A percentile compares a stretch with the other conserved stretches of the same genome.
phyloP scores from a whole-genome alignment of 2,888 invertebrate species.

The Noctua janthina region DNA sequence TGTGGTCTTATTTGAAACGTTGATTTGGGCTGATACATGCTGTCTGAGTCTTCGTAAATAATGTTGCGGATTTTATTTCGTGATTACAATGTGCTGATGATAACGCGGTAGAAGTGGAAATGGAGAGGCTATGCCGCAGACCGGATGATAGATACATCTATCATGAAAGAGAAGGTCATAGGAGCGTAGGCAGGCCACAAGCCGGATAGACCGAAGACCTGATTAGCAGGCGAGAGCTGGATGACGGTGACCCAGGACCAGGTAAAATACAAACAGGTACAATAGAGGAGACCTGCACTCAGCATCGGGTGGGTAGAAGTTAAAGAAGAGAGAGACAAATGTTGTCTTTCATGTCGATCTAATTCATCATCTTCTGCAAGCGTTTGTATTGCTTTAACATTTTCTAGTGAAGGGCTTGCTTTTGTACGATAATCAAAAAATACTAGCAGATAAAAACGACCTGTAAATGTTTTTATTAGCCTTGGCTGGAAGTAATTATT shows the following conservation, averaged over 20 bases:
- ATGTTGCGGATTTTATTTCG: no score
- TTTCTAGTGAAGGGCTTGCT: not conserved
- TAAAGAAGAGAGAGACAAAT: not conserved
- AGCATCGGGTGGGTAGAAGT: not conserved
- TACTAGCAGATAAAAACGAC: no score
- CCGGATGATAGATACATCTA: no score
- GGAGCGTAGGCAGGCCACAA: not conserved
- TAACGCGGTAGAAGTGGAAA: not conserved
- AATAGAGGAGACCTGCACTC: not conserved
- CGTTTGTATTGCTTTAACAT: not conserved
- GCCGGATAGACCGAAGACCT: not conserved
- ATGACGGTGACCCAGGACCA: not conserved
- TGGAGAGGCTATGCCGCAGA: no score
- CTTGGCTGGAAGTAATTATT: not conserved
- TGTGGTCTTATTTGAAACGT: constrained; percentile 10
- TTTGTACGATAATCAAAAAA: not conserved
- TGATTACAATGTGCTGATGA: not conserved
- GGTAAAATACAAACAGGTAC: no score
- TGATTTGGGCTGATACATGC: not conserved
- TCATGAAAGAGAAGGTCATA: not conserved
- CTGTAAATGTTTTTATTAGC: not conserved
- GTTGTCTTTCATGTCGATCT: not conserved
- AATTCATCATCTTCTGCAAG: not conserved
- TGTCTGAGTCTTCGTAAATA: not conserved
- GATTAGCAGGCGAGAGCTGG: not conserved